These are phyloP conservation scores for Heliconius hewitsoni DNA, from an alignment of 1,140 invertebrate species.

Conservation along the genomic window DNA sequence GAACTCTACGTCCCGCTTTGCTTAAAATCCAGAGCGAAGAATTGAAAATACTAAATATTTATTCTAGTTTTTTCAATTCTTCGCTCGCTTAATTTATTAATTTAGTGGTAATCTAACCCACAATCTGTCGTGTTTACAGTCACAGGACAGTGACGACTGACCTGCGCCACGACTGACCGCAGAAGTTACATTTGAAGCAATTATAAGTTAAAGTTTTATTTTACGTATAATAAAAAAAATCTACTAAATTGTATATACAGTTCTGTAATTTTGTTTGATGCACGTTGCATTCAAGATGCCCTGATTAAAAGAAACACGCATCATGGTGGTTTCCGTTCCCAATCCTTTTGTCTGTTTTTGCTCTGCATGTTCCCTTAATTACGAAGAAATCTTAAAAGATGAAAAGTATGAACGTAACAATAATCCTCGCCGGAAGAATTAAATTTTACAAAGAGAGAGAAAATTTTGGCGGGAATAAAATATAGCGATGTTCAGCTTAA, in stretches of 20 bases:
- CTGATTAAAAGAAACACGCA: conserved; percentile 8
- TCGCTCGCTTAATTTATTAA: too few relatives aligned
- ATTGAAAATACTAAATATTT: too few relatives aligned
- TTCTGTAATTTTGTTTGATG: background rate
- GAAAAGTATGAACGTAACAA: conserved; percentile 10
- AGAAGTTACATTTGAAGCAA: background rate
- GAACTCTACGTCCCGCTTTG: too few relatives aligned
- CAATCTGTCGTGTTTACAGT: too few relatives aligned
- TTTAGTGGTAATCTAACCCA: too few relatives aligned
- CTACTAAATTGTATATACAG: background rate
- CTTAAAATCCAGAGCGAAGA: too few relatives aligned
- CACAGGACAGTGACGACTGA: too few relatives aligned
- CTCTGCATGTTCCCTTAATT: background rate
- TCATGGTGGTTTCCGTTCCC: conserved; percentile 7
- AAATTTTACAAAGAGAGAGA: too few relatives aligned
- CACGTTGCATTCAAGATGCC: background rate
- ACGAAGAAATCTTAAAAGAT: conserved; percentile 14
- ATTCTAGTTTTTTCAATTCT: too few relatives aligned
- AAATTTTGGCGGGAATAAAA: too few relatives aligned
- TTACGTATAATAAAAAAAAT: background rate
- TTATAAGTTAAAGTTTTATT: background rate
- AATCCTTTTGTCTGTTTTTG: conserved; percentile 1
- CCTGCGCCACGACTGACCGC: too few relatives aligned
- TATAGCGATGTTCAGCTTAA: too few relatives aligned
- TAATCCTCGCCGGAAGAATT: background rate